Evolutionary conservation across 2,113 vertebrate species (phyloP).

Genomic region (Pampusana beccarii): DNA sequence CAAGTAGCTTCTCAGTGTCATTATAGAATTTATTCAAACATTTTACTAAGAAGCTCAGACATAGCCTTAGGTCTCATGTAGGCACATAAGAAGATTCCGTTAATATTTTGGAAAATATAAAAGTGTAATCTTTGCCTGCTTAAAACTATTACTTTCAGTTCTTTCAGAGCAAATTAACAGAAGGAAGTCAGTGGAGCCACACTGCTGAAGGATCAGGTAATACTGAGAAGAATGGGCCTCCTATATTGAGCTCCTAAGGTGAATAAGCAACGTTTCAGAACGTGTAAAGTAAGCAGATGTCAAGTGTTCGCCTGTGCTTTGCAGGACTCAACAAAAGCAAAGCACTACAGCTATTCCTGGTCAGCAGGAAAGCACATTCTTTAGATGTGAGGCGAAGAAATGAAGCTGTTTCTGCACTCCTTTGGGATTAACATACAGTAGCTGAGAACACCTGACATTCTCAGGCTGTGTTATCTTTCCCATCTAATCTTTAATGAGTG

Average conservation of each 20-base stretch:
- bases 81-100: constrained; percentile 58
- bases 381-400: not conserved
- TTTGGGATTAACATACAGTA: not conserved
- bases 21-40: constrained; percentile 28
- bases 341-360: not conserved
- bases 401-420: not conserved
- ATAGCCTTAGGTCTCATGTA: constrained; percentile 44
- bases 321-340: not conserved
- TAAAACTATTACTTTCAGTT: constrained; percentile 22
- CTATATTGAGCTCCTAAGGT: not conserved
- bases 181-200: not conserved
- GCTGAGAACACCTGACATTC: constrained; percentile 1
- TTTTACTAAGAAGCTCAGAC: constrained; percentile 59
- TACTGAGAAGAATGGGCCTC: not conserved
- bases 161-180: constrained; percentile 21
- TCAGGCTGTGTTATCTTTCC: not conserved
- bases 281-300: not conserved
- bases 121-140: constrained; percentile 40
- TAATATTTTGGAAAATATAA: constrained; percentile 57
- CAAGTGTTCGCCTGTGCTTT: not conserved
- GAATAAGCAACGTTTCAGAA: not conserved
- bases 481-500: not conserved
- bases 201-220: not conserved
- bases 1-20: not conserved
- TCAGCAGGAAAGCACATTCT: not conserved